Percentiles rank a stretch among this genome's conserved stretches.
phyloP scores from a whole-genome alignment of 1,140 invertebrate genomes.

The Drosophila obscura region DNA sequence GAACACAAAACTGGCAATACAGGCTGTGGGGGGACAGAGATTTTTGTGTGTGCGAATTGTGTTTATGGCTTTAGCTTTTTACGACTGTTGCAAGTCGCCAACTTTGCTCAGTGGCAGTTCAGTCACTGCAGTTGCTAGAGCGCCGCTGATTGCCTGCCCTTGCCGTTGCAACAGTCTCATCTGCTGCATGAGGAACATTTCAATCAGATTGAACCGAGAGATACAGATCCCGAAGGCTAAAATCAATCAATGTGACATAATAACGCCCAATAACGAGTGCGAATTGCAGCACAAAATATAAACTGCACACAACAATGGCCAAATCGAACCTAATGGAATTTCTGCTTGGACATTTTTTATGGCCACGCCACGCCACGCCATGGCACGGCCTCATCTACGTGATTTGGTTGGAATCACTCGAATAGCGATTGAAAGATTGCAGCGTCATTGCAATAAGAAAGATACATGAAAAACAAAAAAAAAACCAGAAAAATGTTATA shows the following conservation, averaged over 20 bases:
- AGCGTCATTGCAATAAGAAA: conserved; percentile 27
- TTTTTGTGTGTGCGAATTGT: conserved; percentile 1
- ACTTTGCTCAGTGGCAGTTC: neutral
- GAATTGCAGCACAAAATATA: neutral
- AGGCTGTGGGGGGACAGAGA: neutral
- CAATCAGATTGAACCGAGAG: too few relatives aligned
- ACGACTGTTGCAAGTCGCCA: conserved; percentile 32
- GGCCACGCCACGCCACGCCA: conserved; percentile 12
- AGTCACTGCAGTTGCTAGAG: too few relatives aligned
- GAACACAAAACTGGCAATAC: conserved; percentile 28
- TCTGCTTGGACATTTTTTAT: conserved; percentile 16
- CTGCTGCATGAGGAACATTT: neutral
- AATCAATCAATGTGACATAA: conserved; percentile 39
- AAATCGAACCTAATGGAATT: conserved; percentile 30
- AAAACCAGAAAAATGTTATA: conserved; percentile 3
- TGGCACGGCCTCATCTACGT: conserved; percentile 36
- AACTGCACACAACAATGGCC: conserved; percentile 28
- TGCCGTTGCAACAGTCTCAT: conserved; percentile 8
- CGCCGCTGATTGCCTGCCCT: neutral
- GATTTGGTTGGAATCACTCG: conserved; percentile 39
- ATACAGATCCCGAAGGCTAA: conserved; percentile 5
- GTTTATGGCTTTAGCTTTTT: conserved; percentile 40
- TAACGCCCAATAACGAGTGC: conserved; percentile 32
- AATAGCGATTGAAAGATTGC: conserved; percentile 30
- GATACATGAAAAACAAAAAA: conserved; percentile 20